Conservation (phyloP, 1,140 invertebrate genomes). For the Lepidurus couesii region DNA sequence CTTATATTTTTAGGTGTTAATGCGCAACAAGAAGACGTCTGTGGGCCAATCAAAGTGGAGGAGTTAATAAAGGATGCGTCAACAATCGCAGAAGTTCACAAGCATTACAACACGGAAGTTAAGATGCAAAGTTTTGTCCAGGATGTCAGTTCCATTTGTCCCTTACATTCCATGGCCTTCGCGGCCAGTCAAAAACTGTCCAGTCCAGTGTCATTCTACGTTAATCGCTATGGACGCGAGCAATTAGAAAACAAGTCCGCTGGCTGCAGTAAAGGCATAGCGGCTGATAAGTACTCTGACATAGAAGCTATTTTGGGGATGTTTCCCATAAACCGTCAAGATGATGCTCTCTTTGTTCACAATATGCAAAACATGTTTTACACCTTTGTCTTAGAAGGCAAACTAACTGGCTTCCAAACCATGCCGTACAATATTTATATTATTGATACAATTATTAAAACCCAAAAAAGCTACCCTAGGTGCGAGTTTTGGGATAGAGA, state of each 20-base stretch:
- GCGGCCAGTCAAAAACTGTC: not conserved
- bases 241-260: not conserved
- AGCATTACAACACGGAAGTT: not conserved
- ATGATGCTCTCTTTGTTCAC: not conserved
- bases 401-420: not conserved
- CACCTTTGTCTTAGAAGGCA: not conserved
- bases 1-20: not conserved
- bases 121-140: not conserved
- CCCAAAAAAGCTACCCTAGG: not conserved
- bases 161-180: not conserved
- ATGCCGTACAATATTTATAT: not conserved
- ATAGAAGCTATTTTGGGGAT: conserved; percentile 7
- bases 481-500: conserved; percentile 4
- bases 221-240: not conserved
- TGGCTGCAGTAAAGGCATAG: not conserved
- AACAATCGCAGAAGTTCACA: not conserved
- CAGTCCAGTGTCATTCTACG: conserved; percentile 21
- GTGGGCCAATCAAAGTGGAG: not conserved
- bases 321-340: not conserved
- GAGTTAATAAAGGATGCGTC: not conserved
- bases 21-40: not conserved
- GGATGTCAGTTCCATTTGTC: conserved; percentile 4
- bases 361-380: conserved; percentile 12
- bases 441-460: not conserved
- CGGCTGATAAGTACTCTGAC: not conserved